Conservation (phyloP, 2,888 invertebrate species). For the Phania funesta region DNA sequence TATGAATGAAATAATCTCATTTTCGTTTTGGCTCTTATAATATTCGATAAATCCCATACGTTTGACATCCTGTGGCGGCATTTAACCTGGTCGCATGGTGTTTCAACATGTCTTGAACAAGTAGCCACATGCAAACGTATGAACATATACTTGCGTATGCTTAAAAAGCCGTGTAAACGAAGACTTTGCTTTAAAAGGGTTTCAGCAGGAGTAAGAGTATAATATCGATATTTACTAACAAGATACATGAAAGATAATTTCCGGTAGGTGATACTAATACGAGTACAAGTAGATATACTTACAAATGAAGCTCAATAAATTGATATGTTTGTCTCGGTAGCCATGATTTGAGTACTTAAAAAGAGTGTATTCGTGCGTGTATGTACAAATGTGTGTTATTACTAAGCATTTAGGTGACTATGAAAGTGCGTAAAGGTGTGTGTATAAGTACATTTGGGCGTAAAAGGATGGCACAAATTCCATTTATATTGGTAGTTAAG, state of each 20-base stretch:
- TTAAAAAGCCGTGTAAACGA: background rate
- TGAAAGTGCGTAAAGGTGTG: background rate
- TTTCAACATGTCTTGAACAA: conserved; percentile 27
- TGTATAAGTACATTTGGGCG: conserved; percentile 33
- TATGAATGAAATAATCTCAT: conserved; percentile 63
- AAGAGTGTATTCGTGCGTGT: background rate
- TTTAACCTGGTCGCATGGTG: conserved; percentile 66
- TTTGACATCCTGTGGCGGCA: conserved; percentile 71
- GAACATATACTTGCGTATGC: background rate
- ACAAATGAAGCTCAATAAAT: conserved; percentile 22
- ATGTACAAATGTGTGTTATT: background rate
- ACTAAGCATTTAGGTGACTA: background rate
- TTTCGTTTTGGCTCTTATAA: conserved; percentile 56
- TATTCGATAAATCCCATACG: conserved; percentile 70
- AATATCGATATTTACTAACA: conserved; percentile 54
- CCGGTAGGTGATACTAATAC: conserved; percentile 44
- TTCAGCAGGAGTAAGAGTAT: background rate
- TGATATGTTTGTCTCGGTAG: conserved; percentile 27
- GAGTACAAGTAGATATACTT: background rate
- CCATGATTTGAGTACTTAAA: background rate
- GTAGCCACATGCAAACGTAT: background rate
- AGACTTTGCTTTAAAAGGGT: conserved; percentile 3
- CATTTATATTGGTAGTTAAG: conserved; percentile 56
- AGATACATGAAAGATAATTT: conserved; percentile 55
- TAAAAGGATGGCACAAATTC: conserved; percentile 44